These are phyloP conservation scores for Rhabdornis inornatus DNA, from an alignment of 2,113 vertebrate genomes.

Conservation along the genomic window DNA sequence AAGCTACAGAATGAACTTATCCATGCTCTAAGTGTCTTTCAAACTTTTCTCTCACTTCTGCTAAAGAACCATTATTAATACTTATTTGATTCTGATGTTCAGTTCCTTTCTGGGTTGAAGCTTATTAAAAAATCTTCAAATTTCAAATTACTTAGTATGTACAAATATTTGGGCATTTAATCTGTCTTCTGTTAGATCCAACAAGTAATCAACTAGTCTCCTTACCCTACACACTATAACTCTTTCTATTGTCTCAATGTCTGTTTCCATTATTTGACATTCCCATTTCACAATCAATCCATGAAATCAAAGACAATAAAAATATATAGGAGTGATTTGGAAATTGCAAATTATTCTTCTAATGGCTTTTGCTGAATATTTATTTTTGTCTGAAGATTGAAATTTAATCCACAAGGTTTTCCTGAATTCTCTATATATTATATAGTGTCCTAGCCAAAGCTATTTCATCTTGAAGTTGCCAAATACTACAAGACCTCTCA, in stretches of 20 bases:
- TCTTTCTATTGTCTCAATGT: neutral
- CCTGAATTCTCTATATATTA: neutral
- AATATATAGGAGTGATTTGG: neutral
- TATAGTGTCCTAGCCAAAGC: neutral
- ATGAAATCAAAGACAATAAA: neutral
- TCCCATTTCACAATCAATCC: neutral
- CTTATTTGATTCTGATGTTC: neutral
- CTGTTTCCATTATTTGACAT: neutral
- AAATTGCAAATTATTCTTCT: neutral
- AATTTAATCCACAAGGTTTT: neutral
- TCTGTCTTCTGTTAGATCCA: neutral
- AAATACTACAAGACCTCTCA: neutral
- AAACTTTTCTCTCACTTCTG: neutral
- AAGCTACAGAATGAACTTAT: neutral
- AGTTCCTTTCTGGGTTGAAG: neutral
- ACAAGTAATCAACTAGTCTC: neutral
- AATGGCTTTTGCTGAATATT: neutral
- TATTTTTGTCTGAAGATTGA: neutral
- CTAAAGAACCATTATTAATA: neutral
- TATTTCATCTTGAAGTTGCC: neutral
- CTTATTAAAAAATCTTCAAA: neutral
- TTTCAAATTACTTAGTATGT: neutral
- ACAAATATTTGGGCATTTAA: neutral
- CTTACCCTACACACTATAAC: neutral
- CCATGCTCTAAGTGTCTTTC: neutral